Evolutionary conservation across 2,888 invertebrate species (phyloP), one percentile per base, ranked within the genome.

Genomic region (Lordiphosa andalusiaca): DNA sequence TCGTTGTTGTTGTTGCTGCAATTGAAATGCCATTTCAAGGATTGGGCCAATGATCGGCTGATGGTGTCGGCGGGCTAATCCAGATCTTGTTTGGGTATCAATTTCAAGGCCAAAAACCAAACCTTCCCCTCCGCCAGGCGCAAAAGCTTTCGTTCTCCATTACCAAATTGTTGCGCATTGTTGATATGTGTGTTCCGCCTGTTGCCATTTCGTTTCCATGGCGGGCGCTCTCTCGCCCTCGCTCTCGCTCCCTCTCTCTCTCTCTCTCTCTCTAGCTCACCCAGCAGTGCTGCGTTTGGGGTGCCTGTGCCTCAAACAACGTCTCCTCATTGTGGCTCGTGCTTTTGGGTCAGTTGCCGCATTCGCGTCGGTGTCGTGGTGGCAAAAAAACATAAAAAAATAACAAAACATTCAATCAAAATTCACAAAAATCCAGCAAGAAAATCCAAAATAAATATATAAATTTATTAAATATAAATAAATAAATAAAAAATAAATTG

Each of bases 91-190:
- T 44, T 44, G 44, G 16, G 16, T 44, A 44, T 44, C 44, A 44
- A 44, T 44, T 44, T 44, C 13, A 49, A 49, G 48, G 38, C 48
- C 35, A 25, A 23, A 21, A 9, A 16, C 16, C 16, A 16, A 16
- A 16, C 33, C 35, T 36, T n/a, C 12, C 30, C 36, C n/a, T n/a
- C 5, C n/a, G 3, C 50, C 12, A 44, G 25, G 42, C 33, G 21
- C n/a, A 62, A 64, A 64, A 64, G 64, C 46, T 59, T 64, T 21
- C 37, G 12, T 63, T 54, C 50, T 63, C 63, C 63, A 50, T 64
- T 75, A 56, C 49, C 66, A 50, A 63, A 69, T 76, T 69, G 81
- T 77, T 70, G 73, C 81, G 55, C 64, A 37, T 55, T 76, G 30
- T 10, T 50, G 46, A 40, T 53, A 37, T 61, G 61, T 56, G 16